Evolutionary conservation across 2,797 vertebrate species (phyloP).

Genomic region (Anomalospiza imberbis): DNA sequence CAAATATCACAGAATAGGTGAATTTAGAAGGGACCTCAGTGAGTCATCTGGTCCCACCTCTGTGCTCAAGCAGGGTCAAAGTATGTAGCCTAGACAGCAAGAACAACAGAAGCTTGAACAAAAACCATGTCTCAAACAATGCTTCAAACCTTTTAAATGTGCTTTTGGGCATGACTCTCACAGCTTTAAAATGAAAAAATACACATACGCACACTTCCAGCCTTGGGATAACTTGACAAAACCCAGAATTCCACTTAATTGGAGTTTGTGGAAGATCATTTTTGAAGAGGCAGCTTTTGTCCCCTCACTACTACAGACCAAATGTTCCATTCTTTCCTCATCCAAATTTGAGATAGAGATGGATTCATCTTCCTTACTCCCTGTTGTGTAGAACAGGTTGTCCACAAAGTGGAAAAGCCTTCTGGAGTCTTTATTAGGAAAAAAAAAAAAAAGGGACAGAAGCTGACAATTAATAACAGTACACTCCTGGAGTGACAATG

Average conservation of each 20-base stretch:
- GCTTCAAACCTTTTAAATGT: background rate
- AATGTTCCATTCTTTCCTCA: conserved; percentile 5
- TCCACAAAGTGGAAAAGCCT: conserved; percentile 14
- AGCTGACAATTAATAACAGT: conserved; percentile 21
- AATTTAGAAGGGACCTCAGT: background rate
- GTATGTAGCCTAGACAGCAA: background rate
- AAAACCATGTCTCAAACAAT: background rate
- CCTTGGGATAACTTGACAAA: background rate
- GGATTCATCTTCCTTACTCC: conserved; percentile 39
- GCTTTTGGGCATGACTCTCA: background rate
- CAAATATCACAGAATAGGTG: background rate
- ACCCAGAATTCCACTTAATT: background rate
- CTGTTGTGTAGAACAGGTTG: conserved; percentile 36
- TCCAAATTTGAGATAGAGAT: background rate
- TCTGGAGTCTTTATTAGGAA: conserved; percentile 1
- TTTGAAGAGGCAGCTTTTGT: background rate
- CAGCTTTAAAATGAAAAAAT: background rate
- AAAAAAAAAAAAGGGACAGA: background rate
- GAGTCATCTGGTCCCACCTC: background rate
- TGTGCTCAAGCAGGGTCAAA: background rate
- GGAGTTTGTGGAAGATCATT: background rate
- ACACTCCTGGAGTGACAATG: background rate
- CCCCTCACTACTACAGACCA: background rate
- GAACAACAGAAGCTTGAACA: background rate
- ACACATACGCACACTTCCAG: background rate